phyloP scores from a whole-genome alignment of 2,113 vertebrate species.

The Mustela lutreola region DNA sequence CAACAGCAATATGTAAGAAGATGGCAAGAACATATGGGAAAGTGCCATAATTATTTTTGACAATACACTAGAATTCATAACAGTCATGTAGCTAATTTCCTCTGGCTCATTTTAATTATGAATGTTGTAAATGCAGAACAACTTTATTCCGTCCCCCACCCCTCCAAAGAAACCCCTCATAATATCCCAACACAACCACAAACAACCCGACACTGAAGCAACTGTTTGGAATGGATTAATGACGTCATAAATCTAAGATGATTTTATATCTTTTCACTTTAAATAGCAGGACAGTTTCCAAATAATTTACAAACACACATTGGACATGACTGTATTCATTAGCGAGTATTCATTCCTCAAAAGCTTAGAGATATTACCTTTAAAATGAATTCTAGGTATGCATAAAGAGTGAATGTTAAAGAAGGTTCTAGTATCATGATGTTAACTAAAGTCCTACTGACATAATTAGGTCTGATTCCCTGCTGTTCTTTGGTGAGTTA shows the following conservation, averaged over 20 bases:
- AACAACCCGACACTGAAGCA: slow-evolving; percentile 31
- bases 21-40: slow-evolving; percentile 48
- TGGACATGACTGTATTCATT: neutral
- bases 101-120: slow-evolving; percentile 76
- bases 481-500: slow-evolving; percentile 41
- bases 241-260: neutral
- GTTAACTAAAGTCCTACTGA: slow-evolving; percentile 59
- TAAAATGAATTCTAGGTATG: slow-evolving; percentile 37
- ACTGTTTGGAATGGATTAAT: slow-evolving; percentile 44
- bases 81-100: slow-evolving; percentile 74
- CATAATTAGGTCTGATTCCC: slow-evolving; percentile 43
- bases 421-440: neutral
- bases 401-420: slow-evolving; percentile 39
- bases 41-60: slow-evolving; percentile 77
- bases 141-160: slow-evolving; percentile 11
- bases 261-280: slow-evolving; percentile 24
- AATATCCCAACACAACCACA: neutral
- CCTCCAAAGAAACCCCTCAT: neutral
- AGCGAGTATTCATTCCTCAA: neutral
- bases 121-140: slow-evolving; percentile 63
- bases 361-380: neutral
- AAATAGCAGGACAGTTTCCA: slow-evolving; percentile 14
- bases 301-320: slow-evolving; percentile 51
- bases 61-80: slow-evolving; percentile 67
- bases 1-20: slow-evolving; percentile 69